These are phyloP conservation scores for Brachionus asplanchnoidis DNA, from an alignment of 1,140 invertebrate genomes.

Conservation along the genomic window DNA sequence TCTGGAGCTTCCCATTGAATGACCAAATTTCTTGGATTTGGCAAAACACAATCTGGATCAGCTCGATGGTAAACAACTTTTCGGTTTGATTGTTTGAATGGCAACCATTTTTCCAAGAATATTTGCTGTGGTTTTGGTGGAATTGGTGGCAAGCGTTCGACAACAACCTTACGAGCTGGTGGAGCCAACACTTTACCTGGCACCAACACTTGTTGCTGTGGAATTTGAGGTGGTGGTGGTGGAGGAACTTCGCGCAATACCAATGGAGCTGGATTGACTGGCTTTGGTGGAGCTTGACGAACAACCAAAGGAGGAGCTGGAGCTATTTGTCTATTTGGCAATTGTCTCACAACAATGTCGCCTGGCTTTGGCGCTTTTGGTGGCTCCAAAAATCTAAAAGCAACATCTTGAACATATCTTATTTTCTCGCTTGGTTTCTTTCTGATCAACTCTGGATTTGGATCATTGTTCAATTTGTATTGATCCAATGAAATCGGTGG, in stretches of 20 bases:
- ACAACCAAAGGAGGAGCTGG: slow-evolving; percentile 38
- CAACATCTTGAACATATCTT: slow-evolving; percentile 31
- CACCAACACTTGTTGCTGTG: not conserved
- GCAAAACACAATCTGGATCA: slow-evolving; percentile 10
- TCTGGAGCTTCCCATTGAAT: slow-evolving; percentile 40
- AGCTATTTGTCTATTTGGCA: slow-evolving; percentile 21
- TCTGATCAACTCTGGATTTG: slow-evolving; percentile 30
- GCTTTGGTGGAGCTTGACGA: slow-evolving; percentile 25
- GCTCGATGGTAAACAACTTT: slow-evolving; percentile 9
- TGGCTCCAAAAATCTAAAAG: slow-evolving; percentile 23
- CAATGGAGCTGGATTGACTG: not conserved
- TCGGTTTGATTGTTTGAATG: slow-evolving; percentile 16
- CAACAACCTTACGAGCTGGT: slow-evolving; percentile 35
- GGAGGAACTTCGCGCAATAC: slow-evolving; percentile 33
- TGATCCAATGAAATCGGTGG: slow-evolving; percentile 19
- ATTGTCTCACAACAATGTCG: slow-evolving; percentile 6
- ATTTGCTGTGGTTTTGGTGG: slow-evolving; percentile 34
- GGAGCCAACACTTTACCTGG: slow-evolving; percentile 31
- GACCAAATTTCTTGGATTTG: slow-evolving; percentile 37
- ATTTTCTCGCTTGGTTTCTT: slow-evolving; percentile 23
- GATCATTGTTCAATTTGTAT: slow-evolving; percentile 40
- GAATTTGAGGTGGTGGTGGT: not conserved
- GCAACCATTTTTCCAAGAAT: slow-evolving; percentile 37
- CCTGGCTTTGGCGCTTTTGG: slow-evolving; percentile 32
- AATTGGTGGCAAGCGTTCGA: slow-evolving; percentile 32